Conservation (phyloP, 1,140 invertebrate genomes). For the Hycleus phaleratus region DNA sequence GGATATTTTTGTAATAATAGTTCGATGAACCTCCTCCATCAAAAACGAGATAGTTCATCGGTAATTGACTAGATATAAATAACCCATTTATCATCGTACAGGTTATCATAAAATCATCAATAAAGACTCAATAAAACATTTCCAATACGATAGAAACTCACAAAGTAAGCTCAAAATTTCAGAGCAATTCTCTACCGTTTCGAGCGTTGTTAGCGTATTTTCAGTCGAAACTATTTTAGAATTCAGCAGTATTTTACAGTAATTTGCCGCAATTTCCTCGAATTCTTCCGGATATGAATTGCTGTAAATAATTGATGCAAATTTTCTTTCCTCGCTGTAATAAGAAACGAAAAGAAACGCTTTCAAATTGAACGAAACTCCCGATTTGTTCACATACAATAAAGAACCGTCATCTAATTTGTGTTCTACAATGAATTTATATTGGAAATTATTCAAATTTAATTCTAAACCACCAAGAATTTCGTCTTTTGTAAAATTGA, state of each 20-base stretch:
- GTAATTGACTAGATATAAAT: background rate
- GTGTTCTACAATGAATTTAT: slow-evolving; percentile 46
- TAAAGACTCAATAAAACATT: too few relatives aligned
- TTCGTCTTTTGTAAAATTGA: slow-evolving; percentile 45
- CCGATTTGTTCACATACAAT: slow-evolving; percentile 38
- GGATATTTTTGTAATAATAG: too few relatives aligned
- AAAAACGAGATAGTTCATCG: background rate
- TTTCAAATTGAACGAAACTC: slow-evolving; percentile 42
- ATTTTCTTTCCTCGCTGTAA: slow-evolving; percentile 5
- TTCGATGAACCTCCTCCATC: too few relatives aligned
- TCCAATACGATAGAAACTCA: too few relatives aligned
- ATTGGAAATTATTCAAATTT: slow-evolving; percentile 35
- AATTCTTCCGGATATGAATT: slow-evolving; percentile 24
- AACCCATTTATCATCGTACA: background rate
- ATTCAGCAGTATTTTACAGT: slow-evolving; percentile 16
- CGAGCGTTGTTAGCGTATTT: slow-evolving; percentile 2
- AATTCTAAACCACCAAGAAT: slow-evolving; percentile 39
- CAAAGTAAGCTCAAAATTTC: too few relatives aligned
- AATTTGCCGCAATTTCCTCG: background rate
- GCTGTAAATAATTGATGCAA: slow-evolving; percentile 25
- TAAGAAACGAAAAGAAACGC: slow-evolving; percentile 41
- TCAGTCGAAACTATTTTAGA: slow-evolving; percentile 13
- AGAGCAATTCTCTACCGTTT: background rate
- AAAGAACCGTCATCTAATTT: slow-evolving; percentile 40
- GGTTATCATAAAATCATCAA: too few relatives aligned